phyloP scores from a whole-genome alignment of 1,140 invertebrate genomes.

The Euwallacea similis region DNA sequence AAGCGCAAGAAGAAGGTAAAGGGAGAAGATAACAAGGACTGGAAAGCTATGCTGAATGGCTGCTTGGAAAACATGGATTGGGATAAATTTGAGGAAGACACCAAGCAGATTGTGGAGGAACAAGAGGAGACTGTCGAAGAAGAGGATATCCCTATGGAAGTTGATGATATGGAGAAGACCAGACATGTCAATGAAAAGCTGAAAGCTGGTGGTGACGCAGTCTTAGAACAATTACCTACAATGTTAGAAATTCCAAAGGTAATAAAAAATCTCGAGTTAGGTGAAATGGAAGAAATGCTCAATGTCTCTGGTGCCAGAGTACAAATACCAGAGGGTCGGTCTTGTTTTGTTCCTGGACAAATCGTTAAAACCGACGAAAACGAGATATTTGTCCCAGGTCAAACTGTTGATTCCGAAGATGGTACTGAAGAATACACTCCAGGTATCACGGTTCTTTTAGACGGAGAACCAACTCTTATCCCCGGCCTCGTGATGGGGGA shows the following conservation, averaged over 20 bases:
- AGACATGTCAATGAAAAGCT: conserved; percentile 61
- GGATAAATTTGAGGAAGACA: conserved; percentile 55
- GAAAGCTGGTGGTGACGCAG: conserved; percentile 56
- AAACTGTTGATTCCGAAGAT: conserved; percentile 67
- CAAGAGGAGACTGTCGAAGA: conserved; percentile 47
- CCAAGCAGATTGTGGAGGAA: conserved; percentile 52
- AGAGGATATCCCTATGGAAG: conserved; percentile 54
- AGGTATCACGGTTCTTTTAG: conserved; percentile 69
- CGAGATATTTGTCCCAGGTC: conserved; percentile 70
- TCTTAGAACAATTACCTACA: conserved; percentile 60
- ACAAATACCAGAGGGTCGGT: conserved; percentile 61
- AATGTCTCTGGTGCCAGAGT: conserved; percentile 67
- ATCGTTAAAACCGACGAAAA: conserved; percentile 67
- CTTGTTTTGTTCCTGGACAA: conserved; percentile 60
- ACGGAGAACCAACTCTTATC: conserved; percentile 66
- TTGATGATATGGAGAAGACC: conserved; percentile 60
- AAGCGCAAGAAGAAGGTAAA: conserved; percentile 53
- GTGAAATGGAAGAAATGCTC: conserved; percentile 61
- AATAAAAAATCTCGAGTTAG: conserved; percentile 65
- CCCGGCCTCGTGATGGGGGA: conserved; percentile 56
- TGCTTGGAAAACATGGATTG: conserved; percentile 51
- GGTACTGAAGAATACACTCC: conserved; percentile 68
- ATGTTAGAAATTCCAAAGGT: conserved; percentile 65
- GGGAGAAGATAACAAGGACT: conserved; percentile 52
- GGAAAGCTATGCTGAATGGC: conserved; percentile 48